Evolutionary conservation across 2,797 vertebrate genomes (phyloP), one percentile per base, ranked within the genome.

Genomic region (Buphagus erythrorhynchus): DNA sequence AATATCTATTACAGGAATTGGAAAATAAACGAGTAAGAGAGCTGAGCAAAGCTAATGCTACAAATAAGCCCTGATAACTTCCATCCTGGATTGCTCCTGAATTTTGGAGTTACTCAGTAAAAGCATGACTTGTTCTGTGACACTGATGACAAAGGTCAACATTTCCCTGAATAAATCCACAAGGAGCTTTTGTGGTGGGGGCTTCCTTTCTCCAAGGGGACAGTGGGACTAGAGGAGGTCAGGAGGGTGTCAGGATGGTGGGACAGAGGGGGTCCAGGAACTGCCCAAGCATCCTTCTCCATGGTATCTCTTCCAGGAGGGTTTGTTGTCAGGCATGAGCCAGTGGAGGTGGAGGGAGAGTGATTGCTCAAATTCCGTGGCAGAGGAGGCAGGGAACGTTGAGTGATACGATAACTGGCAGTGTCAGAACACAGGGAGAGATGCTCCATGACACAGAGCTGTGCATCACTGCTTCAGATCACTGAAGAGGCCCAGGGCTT

Each of bases 61-160:
- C 80, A 48, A 26, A 45, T 21, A 31, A 79, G 46, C 25, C 6
- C 52, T 35, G 58, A 7, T 67, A 62, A 49, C 33, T 51, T 42
- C 65, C 43, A 40, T 7, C 16, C 5, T 29, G 31, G 43, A 9
- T 74, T 17, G 6, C 43, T 78, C 4, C 15, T 71, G 71, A 11
- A 28, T 46, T 85, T 57, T 78, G 49, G 78, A 85, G n/a, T 31
- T 49, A 7, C n/a, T 68, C 13, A 5, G 8, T 43, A 71, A 48
- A 67, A 76, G 20, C 35, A 3, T 35, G 46, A 8, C 24, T 52
- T 31, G 42, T 45, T 38, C 65, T 38, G 25, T 48, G 57, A 57
- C 1, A 1, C 20, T 29, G 29, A 29, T 43, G 31, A 19, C 55
- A 14, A 7, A 51, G 25, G 9, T 61, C 51, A 49, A 0, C 0